Percentiles rank a stretch among this genome's conserved stretches.
Evolutionary conservation across 30 jellyfish, hydroid and myxozoan species (phyloP).

Genomic region (Aurelia aurita): DNA sequence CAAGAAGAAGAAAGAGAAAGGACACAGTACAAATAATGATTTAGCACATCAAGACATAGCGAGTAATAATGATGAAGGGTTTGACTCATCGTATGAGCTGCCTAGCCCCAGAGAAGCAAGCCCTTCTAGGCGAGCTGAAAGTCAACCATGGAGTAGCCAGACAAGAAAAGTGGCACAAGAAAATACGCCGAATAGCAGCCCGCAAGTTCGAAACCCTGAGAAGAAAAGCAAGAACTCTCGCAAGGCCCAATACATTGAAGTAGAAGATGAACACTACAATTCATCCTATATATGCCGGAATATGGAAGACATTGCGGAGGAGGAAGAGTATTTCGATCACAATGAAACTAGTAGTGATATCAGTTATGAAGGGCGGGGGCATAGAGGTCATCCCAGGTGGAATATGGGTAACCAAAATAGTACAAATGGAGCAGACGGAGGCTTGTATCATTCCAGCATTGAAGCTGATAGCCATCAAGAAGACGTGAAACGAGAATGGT

Average conservation of each 20-base stretch:
- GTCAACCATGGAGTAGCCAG: conserved; percentile 34
- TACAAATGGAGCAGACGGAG: too few species aligned
- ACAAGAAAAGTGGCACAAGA: background rate
- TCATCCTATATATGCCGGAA: background rate
- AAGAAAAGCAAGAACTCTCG: background rate
- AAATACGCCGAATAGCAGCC: background rate
- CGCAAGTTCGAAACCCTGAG: background rate
- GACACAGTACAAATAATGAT: conserved; percentile 2
- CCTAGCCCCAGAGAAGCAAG: conserved; percentile 2
- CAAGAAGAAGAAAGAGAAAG: conserved; percentile 24
- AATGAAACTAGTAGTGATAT: background rate
- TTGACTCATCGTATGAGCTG: background rate
- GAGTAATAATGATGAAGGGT: conserved; percentile 9
- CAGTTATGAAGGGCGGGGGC: background rate
- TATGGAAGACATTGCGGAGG: conserved; percentile 42
- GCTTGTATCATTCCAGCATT: background rate
- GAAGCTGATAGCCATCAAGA: conserved; percentile 8
- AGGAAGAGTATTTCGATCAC: conserved; percentile 9
- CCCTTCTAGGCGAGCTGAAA: background rate
- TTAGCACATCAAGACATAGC: conserved; percentile 2
- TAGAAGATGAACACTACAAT: background rate
- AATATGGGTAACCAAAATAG: background rate
- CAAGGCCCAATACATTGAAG: background rate
- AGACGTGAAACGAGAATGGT: background rate
- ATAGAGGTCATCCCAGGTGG: background rate